These are phyloP conservation scores for Eledona agricola DNA, from an alignment of 2,888 invertebrate genomes.

Conservation along the genomic window DNA sequence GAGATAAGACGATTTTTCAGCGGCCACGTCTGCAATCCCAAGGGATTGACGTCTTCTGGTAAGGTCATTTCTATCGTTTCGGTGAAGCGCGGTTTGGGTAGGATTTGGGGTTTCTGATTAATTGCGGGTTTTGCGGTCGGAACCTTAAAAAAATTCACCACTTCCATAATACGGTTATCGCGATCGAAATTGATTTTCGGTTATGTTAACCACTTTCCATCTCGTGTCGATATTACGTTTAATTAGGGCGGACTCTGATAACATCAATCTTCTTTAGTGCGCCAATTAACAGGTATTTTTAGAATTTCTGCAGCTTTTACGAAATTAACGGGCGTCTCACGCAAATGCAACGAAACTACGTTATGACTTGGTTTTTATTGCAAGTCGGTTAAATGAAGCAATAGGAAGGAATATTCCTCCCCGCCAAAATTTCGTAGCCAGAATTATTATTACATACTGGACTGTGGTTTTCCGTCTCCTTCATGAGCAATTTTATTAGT, in stretches of 20 bases:
- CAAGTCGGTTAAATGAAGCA: no score
- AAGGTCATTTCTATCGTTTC: slow-evolving; percentile 74
- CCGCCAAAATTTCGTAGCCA: no score
- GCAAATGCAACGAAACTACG: neutral
- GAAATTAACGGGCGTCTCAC: slow-evolving; percentile 6
- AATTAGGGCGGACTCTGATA: slow-evolving; percentile 22
- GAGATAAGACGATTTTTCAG: slow-evolving; percentile 67
- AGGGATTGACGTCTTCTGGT: slow-evolving; percentile 68
- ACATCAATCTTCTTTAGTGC: slow-evolving; percentile 30
- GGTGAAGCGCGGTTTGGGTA: slow-evolving; percentile 62
- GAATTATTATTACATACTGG: no score
- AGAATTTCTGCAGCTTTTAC: slow-evolving; percentile 10
- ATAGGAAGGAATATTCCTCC: no score
- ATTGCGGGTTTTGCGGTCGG: slow-evolving; percentile 62
- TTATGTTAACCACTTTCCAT: slow-evolving; percentile 37
- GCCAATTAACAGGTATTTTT: slow-evolving; percentile 35
- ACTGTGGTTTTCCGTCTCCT: no score
- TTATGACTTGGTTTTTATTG: neutral
- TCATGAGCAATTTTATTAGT: no score
- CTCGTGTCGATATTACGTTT: slow-evolving; percentile 27
- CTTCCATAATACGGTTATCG: neutral
- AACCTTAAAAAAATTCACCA: slow-evolving; percentile 23
- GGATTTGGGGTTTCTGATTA: slow-evolving; percentile 64
- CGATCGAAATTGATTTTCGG: slow-evolving; percentile 3
- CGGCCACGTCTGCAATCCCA: slow-evolving; percentile 68